These are phyloP conservation scores for Erpornis zantholeuca DNA, from an alignment of 2,113 vertebrate species.

Conservation along the genomic window DNA sequence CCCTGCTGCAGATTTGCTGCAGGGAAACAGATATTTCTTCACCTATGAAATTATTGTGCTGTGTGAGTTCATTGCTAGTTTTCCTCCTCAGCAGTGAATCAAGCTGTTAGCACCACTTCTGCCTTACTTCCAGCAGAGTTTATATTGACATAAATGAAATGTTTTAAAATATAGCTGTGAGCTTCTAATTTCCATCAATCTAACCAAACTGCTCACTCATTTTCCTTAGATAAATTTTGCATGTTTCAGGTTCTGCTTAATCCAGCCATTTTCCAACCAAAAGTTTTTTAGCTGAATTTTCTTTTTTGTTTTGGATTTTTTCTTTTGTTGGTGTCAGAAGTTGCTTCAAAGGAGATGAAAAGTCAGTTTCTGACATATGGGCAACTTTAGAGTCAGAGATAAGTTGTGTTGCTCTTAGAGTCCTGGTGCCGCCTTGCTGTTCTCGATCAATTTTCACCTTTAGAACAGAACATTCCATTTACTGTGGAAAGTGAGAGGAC, in stretches of 20 bases:
- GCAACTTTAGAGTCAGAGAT: background rate
- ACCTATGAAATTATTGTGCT: background rate
- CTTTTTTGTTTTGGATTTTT: background rate
- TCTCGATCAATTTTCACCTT: background rate
- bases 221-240: background rate
- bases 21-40: background rate
- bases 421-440: background rate
- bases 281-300: background rate
- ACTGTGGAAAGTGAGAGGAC: background rate
- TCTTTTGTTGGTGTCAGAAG: background rate
- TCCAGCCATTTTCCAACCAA: background rate
- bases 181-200: background rate
- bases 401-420: background rate
- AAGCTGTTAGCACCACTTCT: background rate
- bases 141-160: background rate
- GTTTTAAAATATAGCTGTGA: background rate
- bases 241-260: background rate
- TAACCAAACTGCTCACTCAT: background rate
- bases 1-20: background rate
- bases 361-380: background rate
- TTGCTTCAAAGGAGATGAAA: background rate
- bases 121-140: background rate
- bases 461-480: background rate
- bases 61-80: background rate
- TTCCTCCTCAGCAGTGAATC: background rate